Evolutionary conservation across 2,113 vertebrate species (phyloP), one percentile per base, ranked within the genome.

Genomic region (Microtus ochrogaster): DNA sequence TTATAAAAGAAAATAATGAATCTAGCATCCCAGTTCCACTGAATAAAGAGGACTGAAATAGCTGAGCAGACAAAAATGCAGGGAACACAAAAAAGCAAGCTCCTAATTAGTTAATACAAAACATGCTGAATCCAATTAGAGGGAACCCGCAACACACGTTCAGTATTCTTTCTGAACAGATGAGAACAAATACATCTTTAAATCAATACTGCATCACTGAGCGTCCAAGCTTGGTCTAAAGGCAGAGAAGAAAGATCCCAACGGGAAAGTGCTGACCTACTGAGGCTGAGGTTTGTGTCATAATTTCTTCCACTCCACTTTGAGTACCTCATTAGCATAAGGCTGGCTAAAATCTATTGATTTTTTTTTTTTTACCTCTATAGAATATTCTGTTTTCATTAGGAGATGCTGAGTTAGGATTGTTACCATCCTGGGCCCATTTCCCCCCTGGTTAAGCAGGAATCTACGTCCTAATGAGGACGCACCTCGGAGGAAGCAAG

Each of bases 31-130:
- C 24, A 78, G 93, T 93, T 63, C 92, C 84, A 58, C 0, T 0
- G 33, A 91, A 77, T 78, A 70, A 91, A 96, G 92, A 94, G 79
- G 90, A 90, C 92, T 93, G 89, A 95, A 97, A 96, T 39, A 92
- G 97, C 97, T 97, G 97, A 98, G 90, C 24, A 0, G 93, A 91
- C 95, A 92, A 44, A 97, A 91, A 93, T 93, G 76, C 49, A 39
- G 83, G 44, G 63, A 66, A 88, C 49, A 19, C 22, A 70, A 8
- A 89, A 73, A 92, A 76, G 55, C 33, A 44, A 52, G 44, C 22
- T 66, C 94, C 95, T 98, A 94, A 97, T 97, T 97, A 97, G 95
- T 96, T 97, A 91, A 97, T 92, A 96, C 84, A 94, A 95, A 96
- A 93, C 96, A 96, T 52, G 52, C 93, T 19, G 95, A 97, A 96